Conservation (phyloP, 2,113 vertebrate species). For the Macrotus californicus region DNA sequence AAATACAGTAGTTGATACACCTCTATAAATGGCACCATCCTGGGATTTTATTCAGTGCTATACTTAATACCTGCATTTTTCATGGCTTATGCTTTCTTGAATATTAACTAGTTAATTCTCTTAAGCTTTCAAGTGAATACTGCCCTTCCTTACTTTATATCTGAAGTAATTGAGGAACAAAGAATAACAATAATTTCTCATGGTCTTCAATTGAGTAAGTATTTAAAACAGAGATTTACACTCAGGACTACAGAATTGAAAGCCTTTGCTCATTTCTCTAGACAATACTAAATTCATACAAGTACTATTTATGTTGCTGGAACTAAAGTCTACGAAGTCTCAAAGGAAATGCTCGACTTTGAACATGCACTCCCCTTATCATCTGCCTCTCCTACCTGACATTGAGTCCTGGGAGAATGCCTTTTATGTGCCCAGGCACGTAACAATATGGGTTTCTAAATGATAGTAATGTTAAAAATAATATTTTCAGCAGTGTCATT, state of each 20-base stretch:
- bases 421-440: slow-evolving; percentile 17
- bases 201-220: neutral
- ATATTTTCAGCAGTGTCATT: slow-evolving; percentile 36
- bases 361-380: slow-evolving; percentile 34
- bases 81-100: neutral
- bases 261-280: neutral
- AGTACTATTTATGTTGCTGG: neutral
- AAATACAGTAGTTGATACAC: neutral
- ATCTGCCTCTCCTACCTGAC: neutral
- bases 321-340: neutral
- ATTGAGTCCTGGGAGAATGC: neutral
- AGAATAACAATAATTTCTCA: neutral
- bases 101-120: neutral
- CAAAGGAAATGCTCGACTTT: slow-evolving; percentile 37
- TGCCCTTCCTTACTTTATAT: neutral
- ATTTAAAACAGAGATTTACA: neutral
- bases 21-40: neutral
- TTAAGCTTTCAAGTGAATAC: neutral
- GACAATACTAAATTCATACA: neutral
- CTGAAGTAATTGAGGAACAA: neutral
- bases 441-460: slow-evolving; percentile 36
- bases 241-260: neutral
- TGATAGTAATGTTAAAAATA: slow-evolving; percentile 57
- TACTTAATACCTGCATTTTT: neutral
- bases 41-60: neutral